Conservation (phyloP, 2,113 vertebrate species). For the Falco punctatus region DNA sequence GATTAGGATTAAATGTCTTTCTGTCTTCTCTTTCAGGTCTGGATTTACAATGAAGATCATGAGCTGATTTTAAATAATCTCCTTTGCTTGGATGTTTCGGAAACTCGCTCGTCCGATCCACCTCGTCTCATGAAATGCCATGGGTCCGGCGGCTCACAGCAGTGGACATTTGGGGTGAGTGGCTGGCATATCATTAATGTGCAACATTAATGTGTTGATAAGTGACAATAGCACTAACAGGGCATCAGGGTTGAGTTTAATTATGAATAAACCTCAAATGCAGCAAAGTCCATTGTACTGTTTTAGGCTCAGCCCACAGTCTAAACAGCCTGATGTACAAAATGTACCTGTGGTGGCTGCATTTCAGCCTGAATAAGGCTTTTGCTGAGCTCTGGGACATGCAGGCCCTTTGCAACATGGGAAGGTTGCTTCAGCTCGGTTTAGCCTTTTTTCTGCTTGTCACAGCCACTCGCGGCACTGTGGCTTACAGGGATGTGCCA, state of each 20-base stretch:
- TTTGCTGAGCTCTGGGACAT: background rate
- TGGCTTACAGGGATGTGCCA: background rate
- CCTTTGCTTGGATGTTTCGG: conserved; percentile 91
- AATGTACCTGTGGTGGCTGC: background rate
- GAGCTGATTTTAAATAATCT: conserved; percentile 90
- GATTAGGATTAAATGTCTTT: background rate
- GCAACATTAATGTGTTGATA: accelerated
- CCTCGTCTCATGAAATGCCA: conserved; percentile 98
- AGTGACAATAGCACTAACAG: background rate
- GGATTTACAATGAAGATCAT: conserved; percentile 92
- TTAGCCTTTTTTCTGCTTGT: background rate
- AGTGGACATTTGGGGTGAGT: conserved; percentile 93
- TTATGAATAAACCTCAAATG: background rate
- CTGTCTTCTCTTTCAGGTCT: conserved; percentile 74
- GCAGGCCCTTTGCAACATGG: background rate
- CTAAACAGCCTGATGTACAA: background rate
- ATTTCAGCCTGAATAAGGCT: background rate
- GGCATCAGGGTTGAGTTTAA: background rate
- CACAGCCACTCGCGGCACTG: background rate
- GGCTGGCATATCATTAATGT: background rate
- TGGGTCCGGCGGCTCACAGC: conserved; percentile 93
- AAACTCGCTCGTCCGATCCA: conserved; percentile 87
- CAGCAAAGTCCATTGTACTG: background rate
- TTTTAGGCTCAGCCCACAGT: background rate
- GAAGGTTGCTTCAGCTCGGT: background rate